Evolutionary conservation across 2,888 invertebrate species (phyloP), one percentile per base, ranked within the genome.

Genomic region (Stenotaenia linearis): DNA sequence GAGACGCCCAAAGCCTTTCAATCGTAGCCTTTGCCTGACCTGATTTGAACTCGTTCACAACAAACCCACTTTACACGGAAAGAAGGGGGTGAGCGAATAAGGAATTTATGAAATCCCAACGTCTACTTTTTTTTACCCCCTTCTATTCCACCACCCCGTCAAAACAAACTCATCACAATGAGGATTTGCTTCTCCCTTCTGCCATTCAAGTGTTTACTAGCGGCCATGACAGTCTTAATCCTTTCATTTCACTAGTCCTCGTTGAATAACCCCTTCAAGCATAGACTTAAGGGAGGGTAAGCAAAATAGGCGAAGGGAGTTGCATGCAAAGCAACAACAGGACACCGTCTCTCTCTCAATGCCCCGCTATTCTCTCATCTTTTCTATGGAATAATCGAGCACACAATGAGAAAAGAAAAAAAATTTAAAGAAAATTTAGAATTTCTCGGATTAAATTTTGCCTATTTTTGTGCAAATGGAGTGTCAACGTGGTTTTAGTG

Each of bases 21-120:
- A 9, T 32, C 5, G 4, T 9, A 15, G 12, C 40, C 15, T 40
- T 56, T 21, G 7, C 1, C 21, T 56, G 56, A 56, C 56, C 56
- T 56, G 56, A 56, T 56, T 56, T 56, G 56, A 56, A 56, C 56
- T 21, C 56, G 56, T 23, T 56, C 56, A 56, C 56, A 56, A 56
- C 56, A 56, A 56, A 56, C 56, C 56, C 56, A 56, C 56, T 56
- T 56, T 56, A 56, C 56, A 56, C 56, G 56, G 56, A 56, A 56
- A 56, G 56, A 56, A 56, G 21, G 56, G 56, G 56, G 56, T 56
- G 56, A 56, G 56, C 56, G 21, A 18, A 10, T 18, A 23, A 56
- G 56, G 56, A 56, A 56, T 56, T 56, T 56, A 56, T 56, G 56
- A 56, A 56, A 56, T 56, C 56, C 56, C 56, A 56, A 56, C 56